Evolutionary conservation across 2,888 invertebrate species (phyloP).

Genomic region (Nomada hirtipes): DNA sequence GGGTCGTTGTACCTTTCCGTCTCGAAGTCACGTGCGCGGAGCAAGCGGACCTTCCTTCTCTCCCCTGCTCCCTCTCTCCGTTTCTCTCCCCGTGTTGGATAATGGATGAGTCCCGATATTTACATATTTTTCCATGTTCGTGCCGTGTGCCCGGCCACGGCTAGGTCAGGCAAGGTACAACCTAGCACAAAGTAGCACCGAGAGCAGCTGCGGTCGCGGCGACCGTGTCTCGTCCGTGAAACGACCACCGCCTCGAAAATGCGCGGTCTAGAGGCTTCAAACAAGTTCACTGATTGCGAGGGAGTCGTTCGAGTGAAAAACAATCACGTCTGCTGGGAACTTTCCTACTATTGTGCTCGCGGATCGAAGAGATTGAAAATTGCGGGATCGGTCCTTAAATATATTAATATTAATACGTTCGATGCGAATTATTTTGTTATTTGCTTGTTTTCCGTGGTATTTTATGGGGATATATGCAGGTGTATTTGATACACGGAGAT

Average conservation of each 20-base stretch:
- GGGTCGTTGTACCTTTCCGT: constrained; percentile 73
- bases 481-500: too few relatives aligned
- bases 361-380: too few relatives aligned
- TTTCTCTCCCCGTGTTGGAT: constrained; percentile 67
- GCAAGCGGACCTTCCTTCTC: constrained; percentile 11
- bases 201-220: constrained; percentile 17
- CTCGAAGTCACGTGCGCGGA: constrained; percentile 54
- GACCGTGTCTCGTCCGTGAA: not conserved
- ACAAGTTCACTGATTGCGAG: not conserved
- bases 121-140: constrained; percentile 81
- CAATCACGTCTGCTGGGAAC: constrained; percentile 5
- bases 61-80: constrained; percentile 13
- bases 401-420: too few relatives aligned
- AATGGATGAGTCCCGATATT: constrained; percentile 78
- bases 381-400: too few relatives aligned
- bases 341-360: constrained; percentile 19
- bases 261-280: not conserved
- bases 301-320: too few relatives aligned
- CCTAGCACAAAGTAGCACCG: constrained; percentile 78
- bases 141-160: constrained; percentile 71
- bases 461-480: too few relatives aligned
- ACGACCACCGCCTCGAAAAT: not conserved
- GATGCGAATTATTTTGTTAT: too few relatives aligned
- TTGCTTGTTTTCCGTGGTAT: too few relatives aligned
- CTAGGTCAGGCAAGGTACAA: constrained; percentile 79